phyloP scores from a whole-genome alignment of 2,888 invertebrate species.

The Aelia acuminata region DNA sequence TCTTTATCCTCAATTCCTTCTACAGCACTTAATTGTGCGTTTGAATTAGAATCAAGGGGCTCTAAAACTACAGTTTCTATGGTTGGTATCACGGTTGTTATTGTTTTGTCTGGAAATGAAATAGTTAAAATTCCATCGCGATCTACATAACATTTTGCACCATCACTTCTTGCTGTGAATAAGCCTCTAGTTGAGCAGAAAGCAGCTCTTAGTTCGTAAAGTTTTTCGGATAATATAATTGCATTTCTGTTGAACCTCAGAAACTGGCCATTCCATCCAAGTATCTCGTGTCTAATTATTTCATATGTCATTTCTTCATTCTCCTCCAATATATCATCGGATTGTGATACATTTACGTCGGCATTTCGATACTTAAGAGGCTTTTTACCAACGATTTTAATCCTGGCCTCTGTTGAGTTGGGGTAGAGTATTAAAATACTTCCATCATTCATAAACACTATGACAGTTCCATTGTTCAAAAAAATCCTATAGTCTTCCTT shows the following conservation, averaged over 20 bases:
- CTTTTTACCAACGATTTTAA: conserved; percentile 50
- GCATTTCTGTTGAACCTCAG: conserved; percentile 26
- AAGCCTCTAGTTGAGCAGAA: conserved; percentile 11
- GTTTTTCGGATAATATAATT: neutral
- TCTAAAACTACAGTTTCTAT: neutral
- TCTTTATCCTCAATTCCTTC: neutral
- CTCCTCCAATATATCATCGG: neutral
- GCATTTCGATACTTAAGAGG: neutral
- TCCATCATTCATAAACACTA: conserved; percentile 50
- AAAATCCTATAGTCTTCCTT: conserved; percentile 55
- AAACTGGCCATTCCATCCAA: conserved; percentile 16
- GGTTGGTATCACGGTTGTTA: conserved; percentile 27
- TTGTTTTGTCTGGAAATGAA: conserved; percentile 28
- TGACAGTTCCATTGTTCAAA: conserved; percentile 56
- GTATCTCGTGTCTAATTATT: conserved; percentile 49
- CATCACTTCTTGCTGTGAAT: conserved; percentile 37
- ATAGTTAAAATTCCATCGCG: neutral
- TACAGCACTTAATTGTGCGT: too few relatives aligned
- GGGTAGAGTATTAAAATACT: conserved; percentile 50
- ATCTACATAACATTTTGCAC: conserved; percentile 40
- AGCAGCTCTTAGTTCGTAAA: conserved; percentile 35
- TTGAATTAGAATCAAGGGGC: neutral
- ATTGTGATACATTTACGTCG: neutral
- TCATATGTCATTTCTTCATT: neutral
- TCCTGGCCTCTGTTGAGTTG: conserved; percentile 50